Base-by-base conservation (phyloP, 2,888 invertebrate species). In the Bruchidius siliquastri region DNA sequence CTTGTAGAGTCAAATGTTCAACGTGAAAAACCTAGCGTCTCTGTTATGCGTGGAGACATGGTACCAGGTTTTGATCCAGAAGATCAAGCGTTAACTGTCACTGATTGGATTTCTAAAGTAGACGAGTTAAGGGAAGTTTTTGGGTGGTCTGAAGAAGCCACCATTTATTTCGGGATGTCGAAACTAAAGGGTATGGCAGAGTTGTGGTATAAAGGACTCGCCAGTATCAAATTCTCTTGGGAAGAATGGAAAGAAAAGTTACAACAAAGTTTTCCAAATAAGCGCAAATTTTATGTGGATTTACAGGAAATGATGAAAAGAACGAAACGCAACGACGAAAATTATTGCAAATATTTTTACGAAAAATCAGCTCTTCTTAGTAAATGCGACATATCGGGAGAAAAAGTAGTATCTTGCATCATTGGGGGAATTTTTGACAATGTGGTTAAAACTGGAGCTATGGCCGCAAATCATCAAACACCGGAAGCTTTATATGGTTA, bases 211-310 rank as follows among this genome's bases (percentile, higher is more conserved):
- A 67, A 67, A 21, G 75, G 79, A 21, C 71, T 77, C 21, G 75
- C 77, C 26, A 77, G 70, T 30, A 30, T 79, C 22, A 75, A 70
- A 72, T 72, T 74, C 72, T 72, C 74, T 20, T 78, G 78, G 77
- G 72, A 70, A 20, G 78, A 78, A 68, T 78, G 77, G 79, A 80
- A 80, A 67, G 68, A 73, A 67, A 77, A 74, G 71, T 69, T 79
- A 30, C 32, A 71, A 68, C 8, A 20, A 3, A 75, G 74, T 18
- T 80, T 80, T 73, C 78, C 77, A 20, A 68, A 69, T 22, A 72
- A 74, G 67, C 72, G 68, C 20, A 76, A 80, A 69, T 79, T 73
- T 49, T 68, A 73, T 22, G 70, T 70, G 21, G 69, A 71, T 3
- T 71, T 79, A 18, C 32, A 72, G 22, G 74, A 73, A 70, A 78